These are phyloP conservation scores for Amaurobius ferox DNA, from an alignment of 2,888 invertebrate species.

Conservation along the genomic window DNA sequence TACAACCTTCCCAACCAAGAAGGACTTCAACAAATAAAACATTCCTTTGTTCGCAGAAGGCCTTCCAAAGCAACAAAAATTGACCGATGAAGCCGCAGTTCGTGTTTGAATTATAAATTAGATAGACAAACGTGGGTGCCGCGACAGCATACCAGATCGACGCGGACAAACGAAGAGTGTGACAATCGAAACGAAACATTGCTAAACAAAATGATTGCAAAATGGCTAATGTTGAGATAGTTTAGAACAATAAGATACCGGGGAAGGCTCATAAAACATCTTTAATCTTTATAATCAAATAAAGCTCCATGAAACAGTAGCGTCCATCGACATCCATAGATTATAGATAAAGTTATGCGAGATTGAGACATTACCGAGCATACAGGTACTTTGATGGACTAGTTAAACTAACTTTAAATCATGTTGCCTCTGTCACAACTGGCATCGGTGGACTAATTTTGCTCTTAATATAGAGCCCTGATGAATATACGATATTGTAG, in stretches of 20 bases:
- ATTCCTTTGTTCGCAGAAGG: background rate
- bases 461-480: no score
- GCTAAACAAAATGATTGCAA: constrained; percentile 13
- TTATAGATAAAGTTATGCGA: no score
- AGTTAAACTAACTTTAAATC: no score
- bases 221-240: background rate
- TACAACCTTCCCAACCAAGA: background rate
- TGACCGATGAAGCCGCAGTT: background rate
- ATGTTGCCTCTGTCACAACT: no score
- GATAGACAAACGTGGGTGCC: background rate
- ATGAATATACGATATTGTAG: no score
- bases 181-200: constrained; percentile 11
- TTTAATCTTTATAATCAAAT: background rate
- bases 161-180: background rate
- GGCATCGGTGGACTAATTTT: no score
- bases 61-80: background rate
- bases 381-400: no score
- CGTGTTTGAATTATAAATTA: constrained; percentile 11
- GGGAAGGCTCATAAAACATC: background rate
- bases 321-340: no score
- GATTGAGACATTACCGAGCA: no score
- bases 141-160: background rate
- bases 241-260: background rate
- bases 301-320: no score
- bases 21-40: background rate